These are phyloP conservation scores for Drosophila helvetica DNA, from an alignment of 2,888 invertebrate species.

Conservation along the genomic window DNA sequence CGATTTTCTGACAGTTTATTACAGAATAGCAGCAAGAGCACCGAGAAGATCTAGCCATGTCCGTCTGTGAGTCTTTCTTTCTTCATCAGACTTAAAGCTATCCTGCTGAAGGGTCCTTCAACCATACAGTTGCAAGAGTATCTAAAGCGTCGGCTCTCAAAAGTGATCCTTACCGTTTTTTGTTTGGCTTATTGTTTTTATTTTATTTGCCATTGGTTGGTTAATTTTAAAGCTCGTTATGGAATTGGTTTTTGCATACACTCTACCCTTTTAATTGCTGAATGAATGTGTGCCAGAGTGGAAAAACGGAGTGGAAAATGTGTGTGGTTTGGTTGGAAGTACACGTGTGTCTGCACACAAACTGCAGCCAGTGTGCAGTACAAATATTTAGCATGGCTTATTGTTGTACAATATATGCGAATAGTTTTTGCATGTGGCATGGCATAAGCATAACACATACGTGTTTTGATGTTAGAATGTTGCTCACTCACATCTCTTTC, in stretches of 20 bases:
- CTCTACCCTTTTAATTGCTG: slow-evolving; percentile 60
- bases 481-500: slow-evolving; percentile 10
- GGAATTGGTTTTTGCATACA: slow-evolving; percentile 53
- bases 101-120: no score
- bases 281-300: slow-evolving; percentile 35
- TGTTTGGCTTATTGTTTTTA: slow-evolving; percentile 15
- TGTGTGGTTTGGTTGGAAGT: slow-evolving; percentile 10
- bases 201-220: slow-evolving; percentile 39
- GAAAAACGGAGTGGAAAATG: slow-evolving; percentile 7
- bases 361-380: background rate
- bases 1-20: background rate
- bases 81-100: no score
- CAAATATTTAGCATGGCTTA: slow-evolving; percentile 3
- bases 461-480: background rate
- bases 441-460: background rate
- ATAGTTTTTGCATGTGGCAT: slow-evolving; percentile 22
- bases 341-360: slow-evolving; percentile 9
- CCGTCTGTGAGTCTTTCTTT: background rate
- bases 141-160: background rate
- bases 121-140: background rate
- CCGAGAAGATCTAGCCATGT: background rate
- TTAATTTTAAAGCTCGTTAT: slow-evolving; percentile 59
- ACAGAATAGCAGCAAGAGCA: background rate
- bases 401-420: background rate
- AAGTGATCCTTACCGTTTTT: background rate